Evolutionary conservation across 2,888 invertebrate genomes (phyloP).

Genomic region (Agrotis clavis): DNA sequence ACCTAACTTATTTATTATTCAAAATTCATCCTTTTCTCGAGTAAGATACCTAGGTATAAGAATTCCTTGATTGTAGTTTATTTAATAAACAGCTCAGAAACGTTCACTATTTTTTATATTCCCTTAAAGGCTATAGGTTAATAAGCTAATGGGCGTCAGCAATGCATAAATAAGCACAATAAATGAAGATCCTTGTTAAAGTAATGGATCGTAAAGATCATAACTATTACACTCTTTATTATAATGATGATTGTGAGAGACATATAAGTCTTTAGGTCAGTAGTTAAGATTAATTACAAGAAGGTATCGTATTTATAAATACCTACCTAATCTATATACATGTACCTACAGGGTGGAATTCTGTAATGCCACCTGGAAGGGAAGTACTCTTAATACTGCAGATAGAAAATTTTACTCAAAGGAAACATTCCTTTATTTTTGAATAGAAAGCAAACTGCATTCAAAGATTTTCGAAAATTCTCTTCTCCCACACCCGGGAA

Average conservation of each 20-base stretch:
- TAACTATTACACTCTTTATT: conserved; percentile 9
- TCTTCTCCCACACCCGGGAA: too few species aligned
- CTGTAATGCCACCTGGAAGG: too few species aligned
- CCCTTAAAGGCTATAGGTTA: background rate
- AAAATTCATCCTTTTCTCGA: background rate
- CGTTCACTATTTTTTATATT: background rate
- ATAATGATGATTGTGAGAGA: background rate
- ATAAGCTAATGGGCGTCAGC: background rate
- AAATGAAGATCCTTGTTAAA: conserved; percentile 20
- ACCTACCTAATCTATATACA: too few species aligned
- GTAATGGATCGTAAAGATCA: conserved; percentile 22
- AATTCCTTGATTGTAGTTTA: too few species aligned
- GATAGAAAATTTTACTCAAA: too few species aligned
- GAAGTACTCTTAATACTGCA: too few species aligned
- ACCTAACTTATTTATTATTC: too few species aligned
- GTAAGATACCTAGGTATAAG: too few species aligned
- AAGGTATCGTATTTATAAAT: background rate
- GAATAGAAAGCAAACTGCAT: too few species aligned
- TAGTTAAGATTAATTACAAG: conserved; percentile 2
- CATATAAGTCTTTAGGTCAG: background rate
- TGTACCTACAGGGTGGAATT: too few species aligned
- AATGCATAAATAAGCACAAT: conserved; percentile 1
- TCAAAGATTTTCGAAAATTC: too few species aligned
- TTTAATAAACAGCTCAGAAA: background rate
- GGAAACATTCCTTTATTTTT: too few species aligned